These are phyloP conservation scores for Caerostris darwini DNA, from an alignment of 1,140 invertebrate genomes.

Conservation along the genomic window DNA sequence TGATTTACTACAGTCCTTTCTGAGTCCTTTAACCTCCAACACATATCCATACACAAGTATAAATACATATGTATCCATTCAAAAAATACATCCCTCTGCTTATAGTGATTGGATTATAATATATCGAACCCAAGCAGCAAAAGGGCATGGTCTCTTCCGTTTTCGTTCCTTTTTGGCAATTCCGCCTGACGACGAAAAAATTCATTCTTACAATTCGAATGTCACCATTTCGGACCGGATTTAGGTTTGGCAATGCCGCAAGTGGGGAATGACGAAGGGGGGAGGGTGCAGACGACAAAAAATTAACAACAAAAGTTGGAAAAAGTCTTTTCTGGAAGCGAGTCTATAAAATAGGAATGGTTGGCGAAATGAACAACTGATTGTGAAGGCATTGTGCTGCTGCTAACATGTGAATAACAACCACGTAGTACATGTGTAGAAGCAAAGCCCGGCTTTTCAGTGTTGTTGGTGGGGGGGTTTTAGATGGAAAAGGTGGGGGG, in stretches of 20 bases:
- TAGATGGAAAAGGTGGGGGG: background rate
- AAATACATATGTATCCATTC: constrained; percentile 29
- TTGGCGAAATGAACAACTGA: constrained; percentile 75
- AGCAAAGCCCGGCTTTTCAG: constrained; percentile 38
- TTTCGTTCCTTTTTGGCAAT: constrained; percentile 1
- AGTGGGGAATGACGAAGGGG: background rate
- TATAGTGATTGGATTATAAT: constrained; percentile 75
- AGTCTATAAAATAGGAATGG: constrained; percentile 73
- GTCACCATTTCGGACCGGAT: constrained; percentile 72
- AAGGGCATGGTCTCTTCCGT: constrained; percentile 39
- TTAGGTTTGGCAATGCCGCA: constrained; percentile 69
- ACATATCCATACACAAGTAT: constrained; percentile 9
- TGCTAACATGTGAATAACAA: constrained; percentile 76
- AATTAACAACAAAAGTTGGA: constrained; percentile 72
- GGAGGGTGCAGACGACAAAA: background rate
- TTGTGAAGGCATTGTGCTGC: constrained; percentile 63
- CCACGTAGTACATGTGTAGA: constrained; percentile 64
- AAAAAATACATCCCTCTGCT: constrained; percentile 47
- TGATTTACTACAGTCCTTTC: too few species aligned
- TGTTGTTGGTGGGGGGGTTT: background rate
- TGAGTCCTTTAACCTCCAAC: constrained; percentile 64
- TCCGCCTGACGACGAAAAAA: background rate
- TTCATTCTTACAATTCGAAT: constrained; percentile 71
- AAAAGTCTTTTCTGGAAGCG: constrained; percentile 25
- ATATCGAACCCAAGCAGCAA: background rate